Conservation (phyloP, 2,888 invertebrate genomes). For the Lycophotia porphyrea region DNA sequence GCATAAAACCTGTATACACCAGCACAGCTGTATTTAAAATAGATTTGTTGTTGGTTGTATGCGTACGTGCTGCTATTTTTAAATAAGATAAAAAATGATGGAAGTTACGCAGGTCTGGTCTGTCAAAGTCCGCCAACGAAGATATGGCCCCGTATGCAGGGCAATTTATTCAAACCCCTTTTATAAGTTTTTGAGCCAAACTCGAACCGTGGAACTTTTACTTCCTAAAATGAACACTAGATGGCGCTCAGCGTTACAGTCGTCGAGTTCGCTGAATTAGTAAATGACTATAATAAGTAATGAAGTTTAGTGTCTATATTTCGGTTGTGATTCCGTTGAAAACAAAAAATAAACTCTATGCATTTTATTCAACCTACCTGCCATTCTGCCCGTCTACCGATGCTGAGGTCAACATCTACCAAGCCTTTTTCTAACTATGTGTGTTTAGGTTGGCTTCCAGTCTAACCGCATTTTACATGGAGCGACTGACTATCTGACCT, state of each 20-base stretch:
- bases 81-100: neutral
- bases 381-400: neutral
- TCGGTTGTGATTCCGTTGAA: no score
- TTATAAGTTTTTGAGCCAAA: neutral
- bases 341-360: no score
- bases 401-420: neutral
- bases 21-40: no score
- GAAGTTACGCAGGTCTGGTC: neutral
- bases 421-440: neutral
- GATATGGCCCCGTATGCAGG: neutral
- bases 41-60: no score
- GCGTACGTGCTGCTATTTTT: neutral
- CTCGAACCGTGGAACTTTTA: neutral
- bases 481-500: neutral
- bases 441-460: neutral
- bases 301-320: neutral
- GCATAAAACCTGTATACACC: no score
- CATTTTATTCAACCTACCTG: no score
- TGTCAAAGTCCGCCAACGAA: neutral
- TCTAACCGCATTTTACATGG: neutral
- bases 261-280: neutral
- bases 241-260: neutral
- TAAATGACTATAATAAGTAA: neutral
- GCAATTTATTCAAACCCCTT: neutral
- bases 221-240: constrained; percentile 5